Percentiles rank a stretch among this genome's conserved stretches.
These are phyloP conservation scores for Larimichthys crocea DNA, from an alignment of 2,113 vertebrate genomes.

Conservation along the genomic window DNA sequence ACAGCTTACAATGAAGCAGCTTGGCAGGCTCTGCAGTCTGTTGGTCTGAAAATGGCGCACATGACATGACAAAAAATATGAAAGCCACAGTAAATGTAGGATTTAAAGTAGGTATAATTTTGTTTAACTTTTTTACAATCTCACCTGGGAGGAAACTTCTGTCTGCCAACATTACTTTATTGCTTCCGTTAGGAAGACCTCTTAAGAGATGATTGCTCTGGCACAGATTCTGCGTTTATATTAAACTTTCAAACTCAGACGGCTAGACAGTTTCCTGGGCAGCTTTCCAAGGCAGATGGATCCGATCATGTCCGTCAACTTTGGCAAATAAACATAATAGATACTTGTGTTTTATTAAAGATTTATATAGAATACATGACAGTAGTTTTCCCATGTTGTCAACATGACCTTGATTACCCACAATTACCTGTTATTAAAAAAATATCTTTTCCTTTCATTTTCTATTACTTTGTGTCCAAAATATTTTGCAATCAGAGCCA, in stretches of 20 bases:
- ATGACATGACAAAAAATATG: not conserved
- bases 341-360: not conserved
- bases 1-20: not conserved
- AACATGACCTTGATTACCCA: no score
- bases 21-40: not conserved
- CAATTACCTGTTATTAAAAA: no score
- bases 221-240: not conserved
- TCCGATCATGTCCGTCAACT: not conserved
- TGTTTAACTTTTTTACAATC: not conserved
- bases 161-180: not conserved
- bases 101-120: not conserved
- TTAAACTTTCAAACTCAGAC: not conserved
- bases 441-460: not conserved
- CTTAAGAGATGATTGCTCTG: not conserved
- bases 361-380: no score
- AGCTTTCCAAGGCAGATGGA: slow-evolving; percentile 1
- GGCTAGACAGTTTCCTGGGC: not conserved
- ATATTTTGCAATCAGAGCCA: not conserved
- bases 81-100: not conserved
- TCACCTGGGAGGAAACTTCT: not conserved
- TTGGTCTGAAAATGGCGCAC: not conserved
- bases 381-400: no score
- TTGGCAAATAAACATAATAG: not conserved
- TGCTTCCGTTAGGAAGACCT: not conserved
- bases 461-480: not conserved